Evolutionary conservation across 2,797 vertebrate genomes (phyloP), one percentile per base, ranked within the genome.

Genomic region (Australoheros facetus): DNA sequence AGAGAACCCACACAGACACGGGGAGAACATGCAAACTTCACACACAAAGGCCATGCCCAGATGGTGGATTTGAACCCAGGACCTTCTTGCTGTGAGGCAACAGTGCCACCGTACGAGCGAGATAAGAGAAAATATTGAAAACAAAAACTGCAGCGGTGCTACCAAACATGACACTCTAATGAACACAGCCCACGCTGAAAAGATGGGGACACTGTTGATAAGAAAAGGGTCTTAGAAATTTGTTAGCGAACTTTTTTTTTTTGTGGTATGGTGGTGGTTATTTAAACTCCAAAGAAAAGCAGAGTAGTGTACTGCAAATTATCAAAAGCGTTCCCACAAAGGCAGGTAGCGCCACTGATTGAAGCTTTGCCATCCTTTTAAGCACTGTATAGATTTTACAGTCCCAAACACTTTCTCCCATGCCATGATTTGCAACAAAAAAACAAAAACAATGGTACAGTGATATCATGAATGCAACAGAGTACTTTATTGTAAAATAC

Each of bases 161-260:
- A 42, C 0, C 34, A 62, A 62, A 62, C 34, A 62, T 39, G 13
- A 16, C 23, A 3, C 59, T 21, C 59, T 14, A 62, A 62, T 37
- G 16, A 37, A 62, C 7, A 10, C 3, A 62, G 23, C 0, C 7
- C 37, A 64, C 0, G 21, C 37, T 62, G 37, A n/a, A 62, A 42
- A 42, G 37, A 42, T 62, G 59, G 5, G 13, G 0, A 8, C 7
- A 10, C 0, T 64, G 37, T 64, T 64, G 37, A 64, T 8, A 34
- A 34, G 32, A 34, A 34, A 34, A 34, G 32, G 32, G 7, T 34
- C 32, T 34, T 7, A 34, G 32, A 34, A 34, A 34, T 34, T 34
- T 34, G 32, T 34, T 34, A 34, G 32, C 8, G 7, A 7, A 32
- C 30, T 32, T 1, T 32, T 4, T 32, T 1, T 32, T 32, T 32